These are phyloP conservation scores for Ptychochromis oligacanthus DNA, from an alignment of 2,113 vertebrate species.

Conservation along the genomic window DNA sequence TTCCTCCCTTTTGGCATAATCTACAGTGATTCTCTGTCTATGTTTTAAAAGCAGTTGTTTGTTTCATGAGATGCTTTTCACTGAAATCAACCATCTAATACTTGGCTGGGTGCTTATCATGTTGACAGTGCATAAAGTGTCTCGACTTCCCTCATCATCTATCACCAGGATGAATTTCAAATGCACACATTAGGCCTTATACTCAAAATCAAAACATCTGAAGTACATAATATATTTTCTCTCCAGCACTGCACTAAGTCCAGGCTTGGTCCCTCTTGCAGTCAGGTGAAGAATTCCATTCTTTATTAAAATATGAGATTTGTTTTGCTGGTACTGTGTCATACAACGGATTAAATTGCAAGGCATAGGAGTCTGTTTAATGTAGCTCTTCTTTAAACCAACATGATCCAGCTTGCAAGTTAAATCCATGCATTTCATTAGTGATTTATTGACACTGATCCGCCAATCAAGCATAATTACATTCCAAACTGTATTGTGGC, in stretches of 20 bases:
- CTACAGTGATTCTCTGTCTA: neutral
- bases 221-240: conserved; percentile 8
- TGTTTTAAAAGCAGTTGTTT: neutral
- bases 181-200: neutral
- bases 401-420: conserved; percentile 1
- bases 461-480: conserved; percentile 52
- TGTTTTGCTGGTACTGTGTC: conserved; percentile 53
- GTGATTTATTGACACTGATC: conserved; percentile 67
- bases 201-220: neutral
- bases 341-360: conserved; percentile 57
- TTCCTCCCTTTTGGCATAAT: neutral
- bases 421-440: conserved; percentile 33
- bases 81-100: neutral
- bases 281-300: conserved; percentile 58
- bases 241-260: conserved; percentile 25
- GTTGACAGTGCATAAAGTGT: neutral
- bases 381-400: conserved; percentile 37
- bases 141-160: neutral
- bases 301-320: conserved; percentile 72
- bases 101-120: neutral
- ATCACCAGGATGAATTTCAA: neutral
- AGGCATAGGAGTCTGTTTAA: conserved; percentile 44
- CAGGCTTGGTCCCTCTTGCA: neutral
- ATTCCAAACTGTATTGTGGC: conserved; percentile 58
- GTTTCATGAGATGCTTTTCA: neutral